Conservation (phyloP, 1,140 invertebrate genomes). For the Eumaeus atala region DNA sequence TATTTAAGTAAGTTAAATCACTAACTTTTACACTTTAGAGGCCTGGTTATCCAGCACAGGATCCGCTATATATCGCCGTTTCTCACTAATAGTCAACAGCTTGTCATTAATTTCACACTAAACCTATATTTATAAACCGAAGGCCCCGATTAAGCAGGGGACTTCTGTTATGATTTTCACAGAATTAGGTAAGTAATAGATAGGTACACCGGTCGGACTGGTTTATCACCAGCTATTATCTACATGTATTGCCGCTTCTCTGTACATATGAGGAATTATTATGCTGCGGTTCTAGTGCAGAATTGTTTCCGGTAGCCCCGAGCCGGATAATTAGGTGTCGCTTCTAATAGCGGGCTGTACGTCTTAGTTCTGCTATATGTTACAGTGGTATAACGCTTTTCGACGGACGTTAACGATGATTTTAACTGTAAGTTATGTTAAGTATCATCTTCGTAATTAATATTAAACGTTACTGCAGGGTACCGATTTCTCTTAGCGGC, state of each 20-base stretch:
- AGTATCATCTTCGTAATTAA: too few relatives aligned
- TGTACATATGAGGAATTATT: conserved; percentile 51
- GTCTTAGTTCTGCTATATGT: background rate
- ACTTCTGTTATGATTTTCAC: conserved; percentile 3
- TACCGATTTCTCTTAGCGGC: too few relatives aligned
- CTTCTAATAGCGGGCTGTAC: conserved; percentile 16
- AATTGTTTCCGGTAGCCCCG: conserved; percentile 31
- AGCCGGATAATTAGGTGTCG: conserved; percentile 30
- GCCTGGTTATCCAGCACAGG: too few relatives aligned
- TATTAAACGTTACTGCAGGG: too few relatives aligned
- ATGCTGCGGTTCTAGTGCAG: conserved; percentile 43
- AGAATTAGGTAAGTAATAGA: conserved; percentile 1
- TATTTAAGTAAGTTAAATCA: too few relatives aligned
- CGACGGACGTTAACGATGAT: too few relatives aligned
- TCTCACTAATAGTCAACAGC: too few relatives aligned
- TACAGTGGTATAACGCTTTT: too few relatives aligned
- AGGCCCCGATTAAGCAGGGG: background rate
- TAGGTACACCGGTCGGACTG: conserved; percentile 33
- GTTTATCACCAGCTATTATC: conserved; percentile 48
- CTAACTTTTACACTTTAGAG: too few relatives aligned
- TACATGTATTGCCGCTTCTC: conserved; percentile 32
- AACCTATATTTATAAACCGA: background rate
- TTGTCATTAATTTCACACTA: background rate
- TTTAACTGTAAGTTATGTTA: too few relatives aligned
- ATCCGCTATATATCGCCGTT: too few relatives aligned